phyloP scores from a whole-genome alignment of 2,888 invertebrate species.

The Tinea trinotella region DNA sequence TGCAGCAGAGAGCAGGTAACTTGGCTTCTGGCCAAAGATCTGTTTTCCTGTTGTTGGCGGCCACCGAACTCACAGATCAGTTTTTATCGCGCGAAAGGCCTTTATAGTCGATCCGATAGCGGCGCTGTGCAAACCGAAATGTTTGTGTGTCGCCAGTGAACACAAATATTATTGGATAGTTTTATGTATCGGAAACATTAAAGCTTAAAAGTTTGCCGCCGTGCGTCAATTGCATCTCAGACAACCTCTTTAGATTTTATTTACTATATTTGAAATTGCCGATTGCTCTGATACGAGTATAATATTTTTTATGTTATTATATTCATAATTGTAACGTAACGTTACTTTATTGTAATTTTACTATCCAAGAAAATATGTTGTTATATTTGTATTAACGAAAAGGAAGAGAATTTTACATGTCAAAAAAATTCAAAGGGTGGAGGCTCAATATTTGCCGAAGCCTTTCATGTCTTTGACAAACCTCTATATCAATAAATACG shows the following conservation, averaged over 20 bases:
- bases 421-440: neutral
- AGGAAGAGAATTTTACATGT: neutral
- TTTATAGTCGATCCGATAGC: slow-evolving; percentile 66
- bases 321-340: too few relatives aligned
- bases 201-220: slow-evolving; percentile 60
- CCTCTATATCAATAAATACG: slow-evolving; percentile 28
- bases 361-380: neutral
- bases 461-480: slow-evolving; percentile 52
- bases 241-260: neutral
- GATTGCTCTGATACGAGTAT: too few relatives aligned
- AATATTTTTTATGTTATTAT: too few relatives aligned
- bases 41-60: slow-evolving; percentile 68
- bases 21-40: slow-evolving; percentile 64
- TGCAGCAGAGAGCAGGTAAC: slow-evolving; percentile 47
- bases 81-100: slow-evolving; percentile 72
- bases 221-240: neutral
- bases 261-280: too few relatives aligned
- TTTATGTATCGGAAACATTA: slow-evolving; percentile 70
- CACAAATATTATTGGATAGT: slow-evolving; percentile 66
- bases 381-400: neutral
- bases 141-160: slow-evolving; percentile 59
- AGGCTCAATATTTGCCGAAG: slow-evolving; percentile 7
- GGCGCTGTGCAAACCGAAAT: slow-evolving; percentile 47
- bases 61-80: slow-evolving; percentile 67
- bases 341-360: too few relatives aligned